Evolutionary conservation across 2,113 vertebrate genomes (phyloP).

Genomic region (Vicugna pacos): DNA sequence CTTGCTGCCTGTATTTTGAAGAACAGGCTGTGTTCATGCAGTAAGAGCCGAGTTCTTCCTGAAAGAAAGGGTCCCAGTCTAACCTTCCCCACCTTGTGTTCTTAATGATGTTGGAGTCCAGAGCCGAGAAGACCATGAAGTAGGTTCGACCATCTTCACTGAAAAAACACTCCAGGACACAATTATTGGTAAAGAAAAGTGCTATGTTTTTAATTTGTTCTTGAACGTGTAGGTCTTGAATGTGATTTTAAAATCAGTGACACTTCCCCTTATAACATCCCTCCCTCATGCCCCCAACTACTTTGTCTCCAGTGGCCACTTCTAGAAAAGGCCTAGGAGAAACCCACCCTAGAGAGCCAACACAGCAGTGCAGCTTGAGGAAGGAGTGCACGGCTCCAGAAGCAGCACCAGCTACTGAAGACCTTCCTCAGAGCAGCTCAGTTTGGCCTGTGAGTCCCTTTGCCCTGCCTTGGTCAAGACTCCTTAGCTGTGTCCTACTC

Average conservation of each 20-base stretch:
- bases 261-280: conserved; percentile 44
- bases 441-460: conserved; percentile 12
- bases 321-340: conserved; percentile 34
- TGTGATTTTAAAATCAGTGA: conserved; percentile 56
- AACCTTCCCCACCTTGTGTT: not conserved
- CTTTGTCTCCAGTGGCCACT: not conserved
- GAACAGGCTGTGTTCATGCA: not conserved
- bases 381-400: not conserved
- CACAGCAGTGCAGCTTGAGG: not conserved
- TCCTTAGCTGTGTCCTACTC: not conserved
- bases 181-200: conserved; percentile 73
- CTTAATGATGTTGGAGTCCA: not conserved
- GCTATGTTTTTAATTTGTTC: conserved; percentile 75
- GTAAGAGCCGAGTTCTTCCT: not conserved
- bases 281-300: conserved; percentile 28
- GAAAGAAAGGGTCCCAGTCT: not conserved
- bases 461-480: not conserved
- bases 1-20: not conserved
- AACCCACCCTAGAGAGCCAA: not conserved
- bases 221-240: conserved; percentile 65
- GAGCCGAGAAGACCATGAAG: not conserved
- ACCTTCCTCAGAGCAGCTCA: conserved; percentile 34
- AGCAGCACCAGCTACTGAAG: conserved; percentile 55
- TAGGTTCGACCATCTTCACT: not conserved
- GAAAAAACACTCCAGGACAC: conserved; percentile 75